Conservation (phyloP, 2,113 vertebrate genomes). For the Protomyctophum bolini region DNA sequence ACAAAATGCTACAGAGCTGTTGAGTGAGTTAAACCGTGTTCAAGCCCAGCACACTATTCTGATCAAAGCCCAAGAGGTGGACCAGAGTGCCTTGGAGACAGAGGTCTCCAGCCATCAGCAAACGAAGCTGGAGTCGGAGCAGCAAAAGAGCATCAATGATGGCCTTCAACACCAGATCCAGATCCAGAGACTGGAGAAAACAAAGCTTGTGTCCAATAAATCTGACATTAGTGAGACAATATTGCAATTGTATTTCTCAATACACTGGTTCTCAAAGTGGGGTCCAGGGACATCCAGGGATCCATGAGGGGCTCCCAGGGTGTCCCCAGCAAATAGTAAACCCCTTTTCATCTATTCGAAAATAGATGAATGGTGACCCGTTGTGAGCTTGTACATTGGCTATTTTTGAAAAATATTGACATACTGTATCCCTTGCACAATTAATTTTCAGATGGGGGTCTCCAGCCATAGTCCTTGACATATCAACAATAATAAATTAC, state of each 20-base stretch:
- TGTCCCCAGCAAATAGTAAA: too few relatives aligned
- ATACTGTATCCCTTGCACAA: too few relatives aligned
- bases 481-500: too few relatives aligned
- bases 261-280: background rate
- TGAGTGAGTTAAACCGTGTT: constrained; percentile 19
- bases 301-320: too few relatives aligned
- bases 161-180: constrained; percentile 18
- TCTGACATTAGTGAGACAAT: constrained; percentile 33
- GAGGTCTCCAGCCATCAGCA: background rate
- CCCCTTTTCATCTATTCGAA: too few relatives aligned
- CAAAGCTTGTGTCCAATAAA: constrained; percentile 22
- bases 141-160: constrained; percentile 2
- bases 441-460: too few relatives aligned
- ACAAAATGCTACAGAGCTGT: background rate
- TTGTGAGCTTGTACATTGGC: too few relatives aligned
- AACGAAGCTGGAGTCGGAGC: background rate
- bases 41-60: constrained; percentile 18
- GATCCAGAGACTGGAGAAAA: constrained; percentile 25
- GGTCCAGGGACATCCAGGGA: too few relatives aligned
- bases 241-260: background rate
- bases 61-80: background rate
- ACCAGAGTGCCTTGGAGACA: constrained; percentile 18
- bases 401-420: too few relatives aligned
- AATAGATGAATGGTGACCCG: too few relatives aligned
- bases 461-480: too few relatives aligned